Evolutionary conservation across 2,797 vertebrate genomes (phyloP).

Genomic region (Merluccius polli): DNA sequence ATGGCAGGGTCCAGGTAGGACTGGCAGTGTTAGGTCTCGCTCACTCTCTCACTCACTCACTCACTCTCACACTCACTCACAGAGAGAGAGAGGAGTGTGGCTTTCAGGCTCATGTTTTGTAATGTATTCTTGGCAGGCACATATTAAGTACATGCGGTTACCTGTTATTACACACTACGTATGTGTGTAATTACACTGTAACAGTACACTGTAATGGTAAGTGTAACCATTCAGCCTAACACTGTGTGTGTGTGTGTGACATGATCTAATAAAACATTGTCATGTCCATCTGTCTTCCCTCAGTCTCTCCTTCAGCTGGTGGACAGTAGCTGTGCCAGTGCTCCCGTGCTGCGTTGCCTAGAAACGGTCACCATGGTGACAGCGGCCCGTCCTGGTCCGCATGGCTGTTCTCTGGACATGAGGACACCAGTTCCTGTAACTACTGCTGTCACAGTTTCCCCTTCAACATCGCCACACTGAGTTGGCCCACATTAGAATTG

Average conservation of each 20-base stretch:
- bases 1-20: constrained; percentile 61
- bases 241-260: background rate
- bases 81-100: too few relatives aligned
- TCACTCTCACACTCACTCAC: too few relatives aligned
- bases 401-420: background rate
- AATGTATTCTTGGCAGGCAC: too few relatives aligned
- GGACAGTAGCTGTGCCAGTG: constrained; percentile 51
- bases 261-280: background rate
- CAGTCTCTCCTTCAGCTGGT: constrained; percentile 56
- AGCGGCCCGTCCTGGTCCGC: background rate
- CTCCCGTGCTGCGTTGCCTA: constrained; percentile 42
- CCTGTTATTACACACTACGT: too few relatives aligned
- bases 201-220: too few relatives aligned
- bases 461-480: background rate
- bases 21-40: background rate
- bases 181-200: too few relatives aligned
- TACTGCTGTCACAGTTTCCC: background rate
- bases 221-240: background rate
- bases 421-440: background rate
- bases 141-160: too few relatives aligned
- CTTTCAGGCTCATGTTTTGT: too few relatives aligned
- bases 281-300: background rate
- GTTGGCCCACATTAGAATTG: too few relatives aligned
- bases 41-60: background rate
- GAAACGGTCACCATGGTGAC: constrained; percentile 29